Evolutionary conservation across 2,797 vertebrate genomes (phyloP).

Genomic region (Macropus fuliginosus): DNA sequence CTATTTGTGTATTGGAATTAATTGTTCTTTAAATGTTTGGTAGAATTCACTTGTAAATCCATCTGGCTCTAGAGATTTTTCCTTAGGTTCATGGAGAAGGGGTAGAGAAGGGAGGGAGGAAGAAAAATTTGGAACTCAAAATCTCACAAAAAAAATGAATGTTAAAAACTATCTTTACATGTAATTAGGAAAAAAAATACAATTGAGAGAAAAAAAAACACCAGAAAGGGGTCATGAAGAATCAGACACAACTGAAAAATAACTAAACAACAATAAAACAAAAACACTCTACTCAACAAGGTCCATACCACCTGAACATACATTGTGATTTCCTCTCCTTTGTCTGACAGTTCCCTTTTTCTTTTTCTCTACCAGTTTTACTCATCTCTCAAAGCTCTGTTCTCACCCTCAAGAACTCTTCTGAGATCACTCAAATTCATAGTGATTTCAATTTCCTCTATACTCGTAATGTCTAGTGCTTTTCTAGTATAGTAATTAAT

Average conservation of each 20-base stretch:
- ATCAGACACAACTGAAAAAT: background rate
- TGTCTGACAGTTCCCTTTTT: background rate
- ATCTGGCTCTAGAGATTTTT: no score
- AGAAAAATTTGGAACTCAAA: no score
- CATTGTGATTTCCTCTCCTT: background rate
- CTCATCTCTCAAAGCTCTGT: background rate
- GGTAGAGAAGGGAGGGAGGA: no score
- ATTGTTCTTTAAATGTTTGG: no score
- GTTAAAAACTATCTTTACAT: no score
- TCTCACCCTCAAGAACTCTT: background rate
- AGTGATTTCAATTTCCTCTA: background rate
- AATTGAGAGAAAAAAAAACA: background rate
- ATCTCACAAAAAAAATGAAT: no score
- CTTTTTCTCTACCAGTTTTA: background rate
- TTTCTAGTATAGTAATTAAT: background rate
- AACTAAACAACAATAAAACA: background rate
- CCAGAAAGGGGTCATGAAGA: background rate
- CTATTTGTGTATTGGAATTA: no score
- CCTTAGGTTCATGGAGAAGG: no score
- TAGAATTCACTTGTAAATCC: no score
- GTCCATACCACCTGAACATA: background rate
- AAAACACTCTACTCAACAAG: background rate
- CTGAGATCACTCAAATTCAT: background rate
- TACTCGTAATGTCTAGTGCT: background rate
- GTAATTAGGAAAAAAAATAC: no score